Percentiles rank a stretch among this genome's conserved stretches.
phyloP scores from a whole-genome alignment of 2,113 vertebrate species.

The Lonchura striata region DNA sequence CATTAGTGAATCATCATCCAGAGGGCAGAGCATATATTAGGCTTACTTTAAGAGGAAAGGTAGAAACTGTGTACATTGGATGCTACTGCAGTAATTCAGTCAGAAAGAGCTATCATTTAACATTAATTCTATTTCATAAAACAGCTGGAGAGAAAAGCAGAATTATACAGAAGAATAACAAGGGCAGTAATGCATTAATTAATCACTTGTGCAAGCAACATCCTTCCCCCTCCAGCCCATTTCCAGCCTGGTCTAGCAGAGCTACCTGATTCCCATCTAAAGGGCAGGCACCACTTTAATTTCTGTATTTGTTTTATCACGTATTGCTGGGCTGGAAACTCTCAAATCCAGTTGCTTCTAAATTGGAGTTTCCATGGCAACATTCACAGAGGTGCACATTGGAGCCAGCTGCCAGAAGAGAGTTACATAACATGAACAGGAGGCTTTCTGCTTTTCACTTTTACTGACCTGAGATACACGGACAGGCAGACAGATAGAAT shows the following conservation, averaged over 20 bases:
- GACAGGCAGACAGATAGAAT: neutral
- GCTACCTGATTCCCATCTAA: neutral
- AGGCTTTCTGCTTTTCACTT: neutral
- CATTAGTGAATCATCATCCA: neutral
- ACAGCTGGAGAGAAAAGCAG: neutral
- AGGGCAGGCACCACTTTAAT: neutral
- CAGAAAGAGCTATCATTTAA: neutral
- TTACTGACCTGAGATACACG: neutral
- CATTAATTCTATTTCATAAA: neutral
- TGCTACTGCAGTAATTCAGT: neutral
- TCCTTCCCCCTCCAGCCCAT: neutral
- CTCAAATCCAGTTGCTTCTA: constrained; percentile 7
- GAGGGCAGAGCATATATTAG: neutral
- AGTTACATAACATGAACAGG: neutral
- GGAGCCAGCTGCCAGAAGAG: constrained; percentile 6
- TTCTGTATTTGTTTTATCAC: neutral
- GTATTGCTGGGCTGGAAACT: neutral
- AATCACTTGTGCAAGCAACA: neutral
- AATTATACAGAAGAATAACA: neutral
- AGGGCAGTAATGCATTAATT: neutral
- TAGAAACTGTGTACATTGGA: neutral
- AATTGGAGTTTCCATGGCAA: constrained; percentile 52
- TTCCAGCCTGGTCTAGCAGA: neutral
- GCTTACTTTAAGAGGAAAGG: neutral
- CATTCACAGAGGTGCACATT: neutral